These are phyloP conservation scores for Propsilocerus akamusi DNA, from an alignment of 1,140 invertebrate genomes.

Conservation along the genomic window DNA sequence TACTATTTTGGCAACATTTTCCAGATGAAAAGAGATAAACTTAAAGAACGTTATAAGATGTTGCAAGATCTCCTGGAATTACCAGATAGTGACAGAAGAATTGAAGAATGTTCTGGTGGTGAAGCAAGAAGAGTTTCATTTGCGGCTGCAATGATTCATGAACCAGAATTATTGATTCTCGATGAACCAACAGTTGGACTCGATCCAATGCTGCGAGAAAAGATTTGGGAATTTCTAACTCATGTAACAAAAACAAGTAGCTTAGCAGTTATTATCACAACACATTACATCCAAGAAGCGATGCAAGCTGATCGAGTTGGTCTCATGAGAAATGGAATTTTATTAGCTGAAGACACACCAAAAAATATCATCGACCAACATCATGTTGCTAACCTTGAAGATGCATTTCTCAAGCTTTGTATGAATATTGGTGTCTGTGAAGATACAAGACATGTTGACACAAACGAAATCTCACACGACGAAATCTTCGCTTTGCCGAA, in stretches of 20 bases:
- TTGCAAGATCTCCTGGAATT: conserved; percentile 47
- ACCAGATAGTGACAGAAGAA: conserved; percentile 31
- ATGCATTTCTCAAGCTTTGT: conserved; percentile 45
- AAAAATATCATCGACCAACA: conserved; percentile 31
- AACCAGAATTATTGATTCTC: conserved; percentile 62
- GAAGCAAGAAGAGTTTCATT: conserved; percentile 69
- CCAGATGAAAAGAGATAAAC: conserved; percentile 39
- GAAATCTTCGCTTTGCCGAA: too few species aligned
- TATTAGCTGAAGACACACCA: conserved; percentile 66
- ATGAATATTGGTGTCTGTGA: conserved; percentile 24
- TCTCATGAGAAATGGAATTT: conserved; percentile 56
- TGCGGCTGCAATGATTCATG: conserved; percentile 59
- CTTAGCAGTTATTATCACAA: conserved; percentile 63
- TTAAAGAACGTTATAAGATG: conserved; percentile 40
- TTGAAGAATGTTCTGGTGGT: conserved; percentile 55
- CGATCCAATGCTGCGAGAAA: conserved; percentile 64
- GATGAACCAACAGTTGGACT: conserved; percentile 80
- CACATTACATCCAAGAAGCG: conserved; percentile 81
- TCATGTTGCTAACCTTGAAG: conserved; percentile 39
- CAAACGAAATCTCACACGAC: neutral
- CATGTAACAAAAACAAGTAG: conserved; percentile 39
- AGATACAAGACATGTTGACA: neutral
- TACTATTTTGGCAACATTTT: conserved; percentile 72
- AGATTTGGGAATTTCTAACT: conserved; percentile 67
- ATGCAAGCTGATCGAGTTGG: conserved; percentile 61